phyloP scores from a whole-genome alignment of 2,888 invertebrate species.

The Mesorhabditis belari region DNA sequence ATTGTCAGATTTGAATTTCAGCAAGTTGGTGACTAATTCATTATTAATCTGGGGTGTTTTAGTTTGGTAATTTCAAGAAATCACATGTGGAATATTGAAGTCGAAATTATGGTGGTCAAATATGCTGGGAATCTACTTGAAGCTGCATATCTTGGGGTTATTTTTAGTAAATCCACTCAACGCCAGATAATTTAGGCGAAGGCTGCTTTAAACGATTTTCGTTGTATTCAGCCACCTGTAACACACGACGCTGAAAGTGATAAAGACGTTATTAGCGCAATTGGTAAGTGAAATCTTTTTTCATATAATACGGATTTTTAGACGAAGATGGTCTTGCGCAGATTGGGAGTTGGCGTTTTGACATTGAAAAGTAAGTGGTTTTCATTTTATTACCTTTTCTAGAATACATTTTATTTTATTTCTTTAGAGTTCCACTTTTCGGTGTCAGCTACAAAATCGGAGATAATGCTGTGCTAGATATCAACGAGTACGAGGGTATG shows the following conservation, averaged over 20 bases:
- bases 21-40: neutral
- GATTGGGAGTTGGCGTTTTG: neutral
- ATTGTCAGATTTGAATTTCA: neutral
- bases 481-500: neutral
- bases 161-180: neutral
- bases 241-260: neutral
- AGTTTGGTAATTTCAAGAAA: neutral
- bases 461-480: neutral
- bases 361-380: neutral
- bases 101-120: neutral
- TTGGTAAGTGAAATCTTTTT: too few species aligned
- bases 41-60: neutral
- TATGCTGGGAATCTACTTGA: neutral
- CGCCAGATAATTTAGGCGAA: neutral
- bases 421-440: neutral
- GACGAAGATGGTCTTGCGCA: too few species aligned
- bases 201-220: neutral
- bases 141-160: neutral
- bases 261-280: neutral
- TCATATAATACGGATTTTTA: too few species aligned
- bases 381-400: too few species aligned
- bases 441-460: neutral
- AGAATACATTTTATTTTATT: neutral
- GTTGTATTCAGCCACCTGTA: neutral
- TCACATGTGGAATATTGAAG: neutral